A percentile compares a stretch with the other conserved stretches of the same genome.
Conservation (phyloP, 1,140 invertebrate species). For the Scaptomyza graminum region DNA sequence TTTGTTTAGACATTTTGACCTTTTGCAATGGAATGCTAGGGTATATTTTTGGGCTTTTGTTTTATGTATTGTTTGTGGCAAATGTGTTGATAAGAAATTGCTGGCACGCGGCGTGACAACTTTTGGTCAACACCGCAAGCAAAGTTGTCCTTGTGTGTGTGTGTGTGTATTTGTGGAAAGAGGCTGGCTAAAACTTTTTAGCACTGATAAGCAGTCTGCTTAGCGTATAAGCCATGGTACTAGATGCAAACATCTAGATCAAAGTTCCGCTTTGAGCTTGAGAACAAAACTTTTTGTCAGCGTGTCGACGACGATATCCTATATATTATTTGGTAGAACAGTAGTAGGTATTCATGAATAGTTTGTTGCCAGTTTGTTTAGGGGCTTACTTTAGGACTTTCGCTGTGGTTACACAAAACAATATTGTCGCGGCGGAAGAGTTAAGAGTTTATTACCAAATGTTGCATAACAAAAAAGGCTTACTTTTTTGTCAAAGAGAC, state of each 20-base stretch:
- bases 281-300: constrained; percentile 54
- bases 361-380: constrained; percentile 10
- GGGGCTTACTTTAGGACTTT: constrained; percentile 36
- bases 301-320: constrained; percentile 25
- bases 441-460: constrained; percentile 13
- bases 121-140: constrained; percentile 46
- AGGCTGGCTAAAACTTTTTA: constrained; percentile 33
- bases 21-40: too few relatives aligned
- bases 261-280: constrained; percentile 35
- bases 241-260: constrained; percentile 33
- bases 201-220: constrained; percentile 46
- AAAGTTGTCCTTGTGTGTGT: constrained; percentile 17
- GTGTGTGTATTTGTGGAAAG: not conserved
- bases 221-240: constrained; percentile 20
- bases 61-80: constrained; percentile 28
- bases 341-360: constrained; percentile 12
- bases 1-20: constrained; percentile 27
- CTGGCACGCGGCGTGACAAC: constrained; percentile 55
- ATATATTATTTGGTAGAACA: constrained; percentile 16
- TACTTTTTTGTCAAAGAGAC: not conserved
- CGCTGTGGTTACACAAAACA: constrained; percentile 15
- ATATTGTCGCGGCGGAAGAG: constrained; percentile 12
- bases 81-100: constrained; percentile 75
- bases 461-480: not conserved
- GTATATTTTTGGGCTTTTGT: constrained; percentile 50